phyloP scores from a whole-genome alignment of 2,113 vertebrate genomes.

The Marcusenius ussheri region DNA sequence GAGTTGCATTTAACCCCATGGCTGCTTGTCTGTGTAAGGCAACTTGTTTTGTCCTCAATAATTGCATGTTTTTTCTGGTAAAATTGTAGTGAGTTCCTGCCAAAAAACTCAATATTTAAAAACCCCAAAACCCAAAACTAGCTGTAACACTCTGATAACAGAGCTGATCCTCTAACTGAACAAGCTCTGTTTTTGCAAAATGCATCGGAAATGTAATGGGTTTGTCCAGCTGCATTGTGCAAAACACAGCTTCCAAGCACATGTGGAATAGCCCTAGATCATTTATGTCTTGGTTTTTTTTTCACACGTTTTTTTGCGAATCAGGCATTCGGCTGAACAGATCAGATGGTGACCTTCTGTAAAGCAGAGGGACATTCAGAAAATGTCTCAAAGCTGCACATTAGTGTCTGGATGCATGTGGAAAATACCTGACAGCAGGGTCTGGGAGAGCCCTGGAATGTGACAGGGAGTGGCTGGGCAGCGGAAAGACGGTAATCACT shows the following conservation, averaged over 20 bases:
- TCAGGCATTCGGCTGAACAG: neutral
- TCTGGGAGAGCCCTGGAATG: neutral
- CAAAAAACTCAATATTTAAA: neutral
- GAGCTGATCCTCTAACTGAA: neutral
- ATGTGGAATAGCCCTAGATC: neutral
- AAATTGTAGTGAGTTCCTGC: neutral
- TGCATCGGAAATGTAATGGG: slow-evolving; percentile 7
- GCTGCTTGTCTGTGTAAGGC: neutral
- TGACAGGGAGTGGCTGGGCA: neutral
- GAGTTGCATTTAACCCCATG: neutral
- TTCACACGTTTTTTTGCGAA: neutral
- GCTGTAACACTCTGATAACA: neutral
- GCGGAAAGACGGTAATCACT: neutral
- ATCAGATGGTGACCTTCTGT: neutral
- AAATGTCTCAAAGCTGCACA: neutral
- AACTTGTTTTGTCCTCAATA: neutral
- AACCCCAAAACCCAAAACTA: neutral
- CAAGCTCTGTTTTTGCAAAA: slow-evolving; percentile 20
- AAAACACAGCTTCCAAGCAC: slow-evolving; percentile 2
- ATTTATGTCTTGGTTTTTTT: too few species aligned
- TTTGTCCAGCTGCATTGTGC: slow-evolving; percentile 7
- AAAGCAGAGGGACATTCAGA: neutral
- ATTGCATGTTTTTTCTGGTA: neutral
- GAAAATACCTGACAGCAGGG: neutral
- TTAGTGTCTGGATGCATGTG: neutral